A percentile compares a stretch with the other conserved stretches of the same genome.
phyloP scores from a whole-genome alignment of 2,797 vertebrate species.

The Aplochiton taeniatus region DNA sequence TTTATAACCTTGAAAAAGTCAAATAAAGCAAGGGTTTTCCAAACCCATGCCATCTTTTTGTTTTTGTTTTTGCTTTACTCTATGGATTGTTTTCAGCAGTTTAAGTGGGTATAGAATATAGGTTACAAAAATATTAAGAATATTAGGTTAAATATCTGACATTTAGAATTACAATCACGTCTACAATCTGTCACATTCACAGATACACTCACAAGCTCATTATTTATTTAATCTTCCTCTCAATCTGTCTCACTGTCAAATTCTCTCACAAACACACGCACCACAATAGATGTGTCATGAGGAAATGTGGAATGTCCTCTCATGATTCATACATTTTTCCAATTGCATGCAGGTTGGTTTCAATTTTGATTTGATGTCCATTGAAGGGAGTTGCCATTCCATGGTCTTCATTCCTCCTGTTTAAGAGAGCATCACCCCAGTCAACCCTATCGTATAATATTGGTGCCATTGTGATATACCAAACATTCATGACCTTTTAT shows the following conservation, averaged over 20 bases:
- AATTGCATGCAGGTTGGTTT: slow-evolving; percentile 2
- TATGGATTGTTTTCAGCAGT: no score
- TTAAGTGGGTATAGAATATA: no score
- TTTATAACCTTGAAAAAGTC: slow-evolving; percentile 13
- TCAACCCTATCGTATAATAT: slow-evolving; percentile 23
- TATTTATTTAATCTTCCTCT: slow-evolving; percentile 11
- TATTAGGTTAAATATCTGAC: no score
- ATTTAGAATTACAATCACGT: no score
- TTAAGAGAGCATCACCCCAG: slow-evolving; percentile 33
- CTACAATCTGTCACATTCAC: background rate
- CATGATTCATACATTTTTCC: slow-evolving; percentile 48
- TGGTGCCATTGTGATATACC: background rate
- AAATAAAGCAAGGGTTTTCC: slow-evolving; percentile 48
- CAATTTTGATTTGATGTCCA: slow-evolving; percentile 29
- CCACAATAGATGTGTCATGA: slow-evolving; percentile 28
- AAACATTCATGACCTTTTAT: no score
- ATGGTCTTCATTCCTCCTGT: slow-evolving; percentile 36
- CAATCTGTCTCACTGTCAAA: background rate
- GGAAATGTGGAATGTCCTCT: slow-evolving; percentile 42
- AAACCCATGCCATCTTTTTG: background rate
- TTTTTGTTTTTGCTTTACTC: background rate
- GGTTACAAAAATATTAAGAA: no score
- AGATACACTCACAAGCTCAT: background rate
- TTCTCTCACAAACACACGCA: background rate
- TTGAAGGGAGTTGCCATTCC: slow-evolving; percentile 44